Evolutionary conservation across 2,888 invertebrate species (phyloP).

Genomic region (Pecten maximus): DNA sequence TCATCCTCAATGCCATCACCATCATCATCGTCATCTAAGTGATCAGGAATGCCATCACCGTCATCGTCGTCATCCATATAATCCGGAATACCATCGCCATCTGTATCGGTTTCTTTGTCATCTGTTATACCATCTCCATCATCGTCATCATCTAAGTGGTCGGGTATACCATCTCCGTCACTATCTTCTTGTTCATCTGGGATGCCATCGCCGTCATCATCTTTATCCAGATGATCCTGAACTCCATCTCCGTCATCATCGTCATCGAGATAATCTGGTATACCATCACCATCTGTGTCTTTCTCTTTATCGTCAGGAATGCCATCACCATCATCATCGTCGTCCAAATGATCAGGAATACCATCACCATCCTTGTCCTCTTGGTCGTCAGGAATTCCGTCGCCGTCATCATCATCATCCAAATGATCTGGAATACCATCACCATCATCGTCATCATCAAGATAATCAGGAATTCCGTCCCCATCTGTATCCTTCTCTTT

Average conservation of each 20-base stretch:
- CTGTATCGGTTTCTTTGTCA: conserved; percentile 70
- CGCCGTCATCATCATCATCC: conserved; percentile 63
- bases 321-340: conserved; percentile 68
- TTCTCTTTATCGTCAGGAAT: conserved; percentile 59
- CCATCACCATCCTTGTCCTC: conserved; percentile 68
- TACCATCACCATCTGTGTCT: conserved; percentile 64
- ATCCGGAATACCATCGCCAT: conserved; percentile 76
- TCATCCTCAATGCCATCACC: conserved; percentile 67
- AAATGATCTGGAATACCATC: conserved; percentile 69
- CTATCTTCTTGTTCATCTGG: conserved; percentile 73
- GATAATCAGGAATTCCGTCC: conserved; percentile 73
- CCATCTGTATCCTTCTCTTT: conserved; percentile 67
- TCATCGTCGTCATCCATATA: conserved; percentile 74
- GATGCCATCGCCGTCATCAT: conserved; percentile 77
- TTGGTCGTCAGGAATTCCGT: conserved; percentile 70
- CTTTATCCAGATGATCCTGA: conserved; percentile 71
- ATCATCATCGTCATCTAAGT: conserved; percentile 62
- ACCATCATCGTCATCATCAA: conserved; percentile 70
- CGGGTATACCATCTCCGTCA: conserved; percentile 78
- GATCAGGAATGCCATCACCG: conserved; percentile 71
- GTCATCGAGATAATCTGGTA: conserved; percentile 67
- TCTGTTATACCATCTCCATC: conserved; percentile 78
- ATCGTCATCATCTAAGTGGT: conserved; percentile 61
- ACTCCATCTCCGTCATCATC: conserved; percentile 78
- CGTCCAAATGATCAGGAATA: conserved; percentile 64